phyloP scores from a whole-genome alignment of 2,888 invertebrate genomes.

The Anorthoa munda region DNA sequence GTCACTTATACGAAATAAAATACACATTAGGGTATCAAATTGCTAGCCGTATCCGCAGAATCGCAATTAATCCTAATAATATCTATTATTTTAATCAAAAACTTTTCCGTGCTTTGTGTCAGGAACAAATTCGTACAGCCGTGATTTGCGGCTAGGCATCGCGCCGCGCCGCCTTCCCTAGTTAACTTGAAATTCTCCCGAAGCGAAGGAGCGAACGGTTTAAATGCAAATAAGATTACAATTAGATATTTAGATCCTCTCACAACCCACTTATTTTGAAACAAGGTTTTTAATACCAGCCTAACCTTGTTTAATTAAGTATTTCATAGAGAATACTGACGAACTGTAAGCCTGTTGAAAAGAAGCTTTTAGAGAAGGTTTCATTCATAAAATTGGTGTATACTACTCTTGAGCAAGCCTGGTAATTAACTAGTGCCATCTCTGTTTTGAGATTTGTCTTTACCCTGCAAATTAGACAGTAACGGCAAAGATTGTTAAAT shows the following conservation, averaged over 20 bases:
- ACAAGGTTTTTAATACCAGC: conserved; percentile 75
- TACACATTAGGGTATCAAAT: conserved; percentile 28
- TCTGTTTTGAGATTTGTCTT: not conserved
- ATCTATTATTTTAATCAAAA: conserved; percentile 67
- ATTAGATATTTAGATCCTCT: conserved; percentile 81
- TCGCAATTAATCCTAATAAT: conserved; percentile 62
- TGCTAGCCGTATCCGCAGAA: conserved; percentile 40
- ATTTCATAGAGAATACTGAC: conserved; percentile 66
- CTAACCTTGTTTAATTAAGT: conserved; percentile 74
- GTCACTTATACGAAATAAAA: conserved; percentile 21
- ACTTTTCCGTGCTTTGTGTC: conserved; percentile 58
- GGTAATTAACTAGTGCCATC: not conserved
- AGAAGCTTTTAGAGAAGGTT: conserved; percentile 19
- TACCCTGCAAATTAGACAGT: not conserved
- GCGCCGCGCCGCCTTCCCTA: conserved; percentile 61
- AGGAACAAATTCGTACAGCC: conserved; percentile 69
- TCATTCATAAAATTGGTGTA: not conserved
- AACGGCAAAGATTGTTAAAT: no score
- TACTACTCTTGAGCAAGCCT: not conserved
- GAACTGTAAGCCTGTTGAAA: conserved; percentile 54
- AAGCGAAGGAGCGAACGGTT: conserved; percentile 74
- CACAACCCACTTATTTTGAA: conserved; percentile 76
- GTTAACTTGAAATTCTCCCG: conserved; percentile 70
- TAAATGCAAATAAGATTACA: conserved; percentile 83
- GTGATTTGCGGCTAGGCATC: conserved; percentile 63